Evolutionary conservation across 2,113 vertebrate species (phyloP).

Genomic region (Pseudolaguvia tuberculata): DNA sequence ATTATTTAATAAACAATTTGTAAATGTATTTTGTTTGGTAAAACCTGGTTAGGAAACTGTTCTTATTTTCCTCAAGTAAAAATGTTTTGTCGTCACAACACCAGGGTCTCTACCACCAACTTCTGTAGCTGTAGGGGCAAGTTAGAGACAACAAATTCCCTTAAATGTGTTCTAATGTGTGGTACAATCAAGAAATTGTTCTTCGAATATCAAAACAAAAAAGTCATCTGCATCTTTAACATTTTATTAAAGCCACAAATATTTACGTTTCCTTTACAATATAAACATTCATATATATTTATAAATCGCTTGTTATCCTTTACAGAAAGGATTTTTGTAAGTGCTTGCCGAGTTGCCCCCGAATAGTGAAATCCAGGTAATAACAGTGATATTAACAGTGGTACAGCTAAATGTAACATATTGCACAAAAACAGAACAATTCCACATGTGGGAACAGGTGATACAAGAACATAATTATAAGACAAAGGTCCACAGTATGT

Average conservation of each 20-base stretch:
- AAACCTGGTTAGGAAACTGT: no score
- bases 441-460: slow-evolving; percentile 41
- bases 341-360: slow-evolving; percentile 49
- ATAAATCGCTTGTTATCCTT: slow-evolving; percentile 15
- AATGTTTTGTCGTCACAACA: no score
- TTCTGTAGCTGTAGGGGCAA: no score
- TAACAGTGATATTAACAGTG: slow-evolving; percentile 28
- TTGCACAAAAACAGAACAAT: slow-evolving; percentile 48
- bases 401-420: slow-evolving; percentile 50
- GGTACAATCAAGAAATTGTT: no score
- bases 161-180: no score
- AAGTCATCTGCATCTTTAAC: not conserved
- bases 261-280: slow-evolving; percentile 22
- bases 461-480: slow-evolving; percentile 21
- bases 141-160: no score
- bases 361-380: slow-evolving; percentile 33
- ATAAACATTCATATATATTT: slow-evolving; percentile 23
- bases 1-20: no score
- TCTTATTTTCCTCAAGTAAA: no score
- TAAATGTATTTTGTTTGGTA: no score
- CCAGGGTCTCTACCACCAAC: no score
- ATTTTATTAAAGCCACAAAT: slow-evolving; percentile 39
- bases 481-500: not conserved
- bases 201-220: not conserved
- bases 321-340: slow-evolving; percentile 55